Evolutionary conservation across 2,797 vertebrate species (phyloP).

Genomic region (Onychomys leucogaster): DNA sequence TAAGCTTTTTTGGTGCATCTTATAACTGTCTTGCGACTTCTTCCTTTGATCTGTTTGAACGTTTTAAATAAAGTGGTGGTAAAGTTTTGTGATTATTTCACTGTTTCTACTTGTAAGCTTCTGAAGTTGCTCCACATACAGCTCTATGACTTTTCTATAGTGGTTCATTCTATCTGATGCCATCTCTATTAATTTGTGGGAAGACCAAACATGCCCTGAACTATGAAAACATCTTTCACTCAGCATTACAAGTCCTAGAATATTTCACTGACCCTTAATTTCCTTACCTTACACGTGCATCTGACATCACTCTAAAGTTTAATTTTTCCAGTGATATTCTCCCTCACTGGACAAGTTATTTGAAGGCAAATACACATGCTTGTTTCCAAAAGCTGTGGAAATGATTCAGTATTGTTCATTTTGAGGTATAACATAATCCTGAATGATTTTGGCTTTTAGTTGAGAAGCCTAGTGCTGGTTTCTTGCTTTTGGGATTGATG

Average conservation of each 20-base stretch:
- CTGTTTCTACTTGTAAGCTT: slow-evolving; percentile 42
- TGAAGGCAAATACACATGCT: slow-evolving; percentile 4
- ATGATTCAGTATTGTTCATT: neutral
- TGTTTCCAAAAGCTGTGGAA: neutral
- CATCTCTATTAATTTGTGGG: neutral
- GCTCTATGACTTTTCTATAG: neutral
- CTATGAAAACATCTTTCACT: neutral
- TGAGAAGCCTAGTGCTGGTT: neutral
- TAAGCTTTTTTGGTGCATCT: slow-evolving; percentile 25
- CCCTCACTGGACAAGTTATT: neutral
- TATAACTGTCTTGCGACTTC: neutral
- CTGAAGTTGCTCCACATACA: neutral
- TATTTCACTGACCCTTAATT: neutral
- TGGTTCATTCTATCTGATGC: neutral
- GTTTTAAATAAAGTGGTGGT: neutral
- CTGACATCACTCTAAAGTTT: slow-evolving; percentile 23
- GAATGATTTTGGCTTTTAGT: neutral
- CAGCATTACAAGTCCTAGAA: neutral
- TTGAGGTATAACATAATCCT: neutral
- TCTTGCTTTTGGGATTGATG: neutral
- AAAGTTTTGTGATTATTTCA: slow-evolving; percentile 7
- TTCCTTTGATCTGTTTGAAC: neutral
- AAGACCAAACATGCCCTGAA: neutral
- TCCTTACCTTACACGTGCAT: neutral
- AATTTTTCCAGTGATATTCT: neutral